A percentile compares a stretch with the other conserved stretches of the same genome.
phyloP scores from a whole-genome alignment of 2,888 invertebrate genomes.

The Erebia palarica region DNA sequence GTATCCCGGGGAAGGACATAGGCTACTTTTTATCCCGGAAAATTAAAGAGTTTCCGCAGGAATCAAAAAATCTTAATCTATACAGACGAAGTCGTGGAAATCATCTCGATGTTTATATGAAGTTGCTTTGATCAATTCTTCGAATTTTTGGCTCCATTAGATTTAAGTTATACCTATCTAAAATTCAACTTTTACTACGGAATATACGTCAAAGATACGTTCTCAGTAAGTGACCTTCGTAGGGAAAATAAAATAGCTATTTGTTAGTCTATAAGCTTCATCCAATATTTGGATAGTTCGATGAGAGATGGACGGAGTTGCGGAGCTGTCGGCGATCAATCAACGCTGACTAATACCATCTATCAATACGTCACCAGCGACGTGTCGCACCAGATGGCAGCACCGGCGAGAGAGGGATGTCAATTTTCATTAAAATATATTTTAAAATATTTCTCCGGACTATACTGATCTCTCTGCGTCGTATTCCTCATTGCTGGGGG shows the following conservation, averaged over 20 bases:
- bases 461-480: background rate
- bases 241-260: conserved; percentile 17
- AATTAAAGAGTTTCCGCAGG: too few relatives aligned
- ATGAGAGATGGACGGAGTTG: conserved; percentile 52
- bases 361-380: conserved; percentile 72
- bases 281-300: conserved; percentile 49
- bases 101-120: too few relatives aligned
- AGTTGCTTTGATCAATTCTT: too few relatives aligned
- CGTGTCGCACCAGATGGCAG: conserved; percentile 73
- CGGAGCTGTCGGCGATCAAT: conserved; percentile 75
- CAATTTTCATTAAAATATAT: conserved; percentile 59
- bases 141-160: too few relatives aligned
- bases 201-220: background rate
- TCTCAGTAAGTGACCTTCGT: background rate
- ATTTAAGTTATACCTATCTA: too few relatives aligned
- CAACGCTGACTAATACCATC: conserved; percentile 74
- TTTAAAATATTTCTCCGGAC: conserved; percentile 4
- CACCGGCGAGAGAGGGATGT: conserved; percentile 67
- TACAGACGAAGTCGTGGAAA: too few relatives aligned
- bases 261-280: conserved; percentile 41
- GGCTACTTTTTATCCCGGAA: too few relatives aligned
- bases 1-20: too few relatives aligned
- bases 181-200: too few relatives aligned
- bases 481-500: too few relatives aligned
- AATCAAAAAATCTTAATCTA: too few relatives aligned